Evolutionary conservation across 2,797 vertebrate genomes (phyloP).

Genomic region (Poeciliopsis gracilis): DNA sequence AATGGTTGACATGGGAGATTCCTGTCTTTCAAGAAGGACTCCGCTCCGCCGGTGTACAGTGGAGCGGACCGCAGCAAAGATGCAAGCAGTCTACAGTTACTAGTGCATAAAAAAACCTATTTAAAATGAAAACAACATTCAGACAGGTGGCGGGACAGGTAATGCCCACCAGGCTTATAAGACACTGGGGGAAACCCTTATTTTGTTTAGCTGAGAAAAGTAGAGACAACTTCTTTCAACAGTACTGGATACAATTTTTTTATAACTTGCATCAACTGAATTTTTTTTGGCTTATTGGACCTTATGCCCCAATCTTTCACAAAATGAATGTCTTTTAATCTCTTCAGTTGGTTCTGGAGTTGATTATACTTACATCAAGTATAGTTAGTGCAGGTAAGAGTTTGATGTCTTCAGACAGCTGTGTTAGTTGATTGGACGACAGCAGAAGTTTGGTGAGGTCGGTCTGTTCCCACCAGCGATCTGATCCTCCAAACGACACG

Average conservation of each 20-base stretch:
- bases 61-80: too few relatives aligned
- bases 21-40: too few relatives aligned
- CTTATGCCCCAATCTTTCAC: neutral
- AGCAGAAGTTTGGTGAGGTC: slow-evolving; percentile 93
- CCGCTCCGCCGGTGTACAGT: too few relatives aligned
- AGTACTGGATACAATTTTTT: neutral
- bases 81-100: too few relatives aligned
- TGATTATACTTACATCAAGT: slow-evolving; percentile 87
- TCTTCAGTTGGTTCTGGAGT: neutral
- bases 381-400: slow-evolving; percentile 87
- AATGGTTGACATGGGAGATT: too few relatives aligned
- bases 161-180: too few relatives aligned
- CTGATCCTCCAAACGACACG: slow-evolving; percentile 83
- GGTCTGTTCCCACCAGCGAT: slow-evolving; percentile 97
- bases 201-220: too few relatives aligned
- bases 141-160: too few relatives aligned
- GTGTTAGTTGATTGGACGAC: slow-evolving; percentile 90
- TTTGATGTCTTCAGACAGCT: slow-evolving; percentile 87
- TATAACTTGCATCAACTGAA: neutral
- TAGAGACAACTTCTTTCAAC: too few relatives aligned
- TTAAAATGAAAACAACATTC: too few relatives aligned
- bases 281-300: neutral
- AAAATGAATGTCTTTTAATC: neutral
- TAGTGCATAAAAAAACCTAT: too few relatives aligned
- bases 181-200: too few relatives aligned